Percentiles rank a stretch among this genome's conserved stretches.
These are phyloP conservation scores for Leptinotarsa defecta DNA, from an alignment of 1,140 invertebrate genomes.

Conservation along the genomic window DNA sequence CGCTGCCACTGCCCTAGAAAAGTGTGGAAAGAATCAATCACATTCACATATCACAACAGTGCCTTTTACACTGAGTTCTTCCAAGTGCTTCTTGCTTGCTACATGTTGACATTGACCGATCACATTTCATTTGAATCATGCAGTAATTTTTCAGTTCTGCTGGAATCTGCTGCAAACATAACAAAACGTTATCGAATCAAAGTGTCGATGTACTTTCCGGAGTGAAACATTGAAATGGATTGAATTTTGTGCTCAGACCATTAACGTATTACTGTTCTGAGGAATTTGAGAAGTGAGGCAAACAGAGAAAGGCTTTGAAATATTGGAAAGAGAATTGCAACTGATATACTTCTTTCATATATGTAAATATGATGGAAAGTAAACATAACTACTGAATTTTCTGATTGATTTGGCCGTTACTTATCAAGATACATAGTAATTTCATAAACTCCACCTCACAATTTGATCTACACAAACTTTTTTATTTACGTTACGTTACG, in stretches of 20 bases:
- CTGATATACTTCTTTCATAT: no score
- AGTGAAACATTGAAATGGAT: not conserved
- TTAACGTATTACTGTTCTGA: no score
- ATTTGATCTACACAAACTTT: no score
- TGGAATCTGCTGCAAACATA: not conserved
- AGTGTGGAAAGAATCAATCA: not conserved
- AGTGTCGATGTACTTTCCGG: conserved; percentile 4
- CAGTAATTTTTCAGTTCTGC: not conserved
- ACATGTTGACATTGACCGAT: conserved; percentile 18
- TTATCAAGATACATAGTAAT: no score
- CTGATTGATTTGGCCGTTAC: no score
- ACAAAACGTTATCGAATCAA: conserved; percentile 10
- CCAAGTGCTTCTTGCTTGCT: not conserved
- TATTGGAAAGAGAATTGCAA: no score
- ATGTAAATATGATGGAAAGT: no score
- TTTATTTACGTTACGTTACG: no score
- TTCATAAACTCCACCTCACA: no score
- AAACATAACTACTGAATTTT: no score
- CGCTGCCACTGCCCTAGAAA: not conserved
- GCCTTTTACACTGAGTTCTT: not conserved
- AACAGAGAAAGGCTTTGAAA: no score
- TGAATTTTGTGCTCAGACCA: not conserved
- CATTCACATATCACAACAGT: conserved; percentile 8
- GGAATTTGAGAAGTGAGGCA: no score
- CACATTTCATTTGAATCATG: conserved; percentile 6